A percentile compares a stretch with the other conserved stretches of the same genome.
These are phyloP conservation scores for Bombus confusus DNA, from an alignment of 1,140 invertebrate genomes.

Conservation along the genomic window DNA sequence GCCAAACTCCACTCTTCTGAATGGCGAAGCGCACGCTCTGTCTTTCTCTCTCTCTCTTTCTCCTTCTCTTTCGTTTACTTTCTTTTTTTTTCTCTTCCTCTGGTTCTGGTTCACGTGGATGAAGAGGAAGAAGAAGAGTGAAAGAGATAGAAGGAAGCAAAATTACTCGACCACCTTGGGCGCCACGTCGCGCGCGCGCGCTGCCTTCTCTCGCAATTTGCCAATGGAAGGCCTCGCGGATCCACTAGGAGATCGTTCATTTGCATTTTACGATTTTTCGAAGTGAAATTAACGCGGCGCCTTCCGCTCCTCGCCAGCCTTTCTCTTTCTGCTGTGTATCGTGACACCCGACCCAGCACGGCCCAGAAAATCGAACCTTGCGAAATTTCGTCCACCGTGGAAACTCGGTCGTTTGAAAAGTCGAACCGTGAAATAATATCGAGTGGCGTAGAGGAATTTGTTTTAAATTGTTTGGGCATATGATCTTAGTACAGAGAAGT, in stretches of 20 bases:
- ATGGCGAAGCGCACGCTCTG: slow-evolving; percentile 72
- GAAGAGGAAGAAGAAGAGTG: slow-evolving; percentile 10
- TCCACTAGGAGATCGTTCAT: slow-evolving; percentile 72
- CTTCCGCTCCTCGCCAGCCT: slow-evolving; percentile 41
- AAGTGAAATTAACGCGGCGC: slow-evolving; percentile 79
- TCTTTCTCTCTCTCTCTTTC: not conserved
- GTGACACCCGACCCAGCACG: slow-evolving; percentile 21
- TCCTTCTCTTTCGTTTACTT: slow-evolving; percentile 8
- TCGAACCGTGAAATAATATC: not conserved
- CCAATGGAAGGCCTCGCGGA: slow-evolving; percentile 72
- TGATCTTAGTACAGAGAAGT: no score
- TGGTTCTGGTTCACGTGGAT: slow-evolving; percentile 27
- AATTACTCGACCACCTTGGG: slow-evolving; percentile 83
- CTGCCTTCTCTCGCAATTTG: slow-evolving; percentile 80
- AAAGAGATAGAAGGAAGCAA: slow-evolving; percentile 64
- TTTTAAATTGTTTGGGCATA: no score
- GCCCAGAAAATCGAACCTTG: slow-evolving; percentile 50
- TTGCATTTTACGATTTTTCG: slow-evolving; percentile 82
- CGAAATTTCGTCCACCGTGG: not conserved
- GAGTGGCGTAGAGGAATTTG: no score
- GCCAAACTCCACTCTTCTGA: slow-evolving; percentile 79
- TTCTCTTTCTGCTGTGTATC: slow-evolving; percentile 1
- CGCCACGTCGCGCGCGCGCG: slow-evolving; percentile 73
- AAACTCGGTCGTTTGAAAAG: not conserved
- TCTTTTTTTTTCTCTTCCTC: slow-evolving; percentile 4